Evolutionary conservation across 2,797 vertebrate species (phyloP), one percentile per base, ranked within the genome.

Genomic region (Xyrichtys novacula): DNA sequence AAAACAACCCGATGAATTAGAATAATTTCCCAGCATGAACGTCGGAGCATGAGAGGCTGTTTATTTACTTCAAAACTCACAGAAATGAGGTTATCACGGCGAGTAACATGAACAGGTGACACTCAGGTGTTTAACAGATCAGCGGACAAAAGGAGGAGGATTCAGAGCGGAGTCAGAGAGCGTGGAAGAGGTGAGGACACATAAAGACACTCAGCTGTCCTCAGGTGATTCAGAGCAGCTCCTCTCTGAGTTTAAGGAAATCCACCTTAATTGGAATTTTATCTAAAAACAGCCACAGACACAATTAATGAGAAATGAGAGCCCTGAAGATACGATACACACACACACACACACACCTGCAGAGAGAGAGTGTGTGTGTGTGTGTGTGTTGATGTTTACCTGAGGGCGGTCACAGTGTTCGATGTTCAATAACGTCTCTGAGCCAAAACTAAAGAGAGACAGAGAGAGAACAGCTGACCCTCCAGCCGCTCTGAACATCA

Each of bases 371-470:
- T 29, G 54, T 72, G 61, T 62, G 28, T 29, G 28, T 5, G 28
- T 4, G n/a, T n/a, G n/a, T n/a, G n/a, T n/a, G n/a, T n/a, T n/a
- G n/a, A n/a, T n/a, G n/a, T n/a, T n/a, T n/a, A n/a, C n/a, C n/a
- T n/a, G n/a, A n/a, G n/a, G n/a, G n/a, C n/a, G n/a, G 28, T 29
- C 28, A 29, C 28, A 29, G 22, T 81, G 63, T 74, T 76, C 62
- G 40, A 38, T 81, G 63, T 74, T 76, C 62, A 44, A 38, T 50
- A 34, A 20, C 52, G 60, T 71, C 57, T 53, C 55, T 20, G 66
- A 84, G 68, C 69, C 74, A 84, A 79, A 82, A 46, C 55, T 50
- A 47, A 84, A 85, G 74, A 87, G 80, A 81, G 67, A 78, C 48
- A 81, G 39, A 66, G 65, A 63, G 68, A n/a, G n/a, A n/a, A n/a